phyloP scores from a whole-genome alignment of 2,113 vertebrate species.

The Chlamydotis undulata region DNA sequence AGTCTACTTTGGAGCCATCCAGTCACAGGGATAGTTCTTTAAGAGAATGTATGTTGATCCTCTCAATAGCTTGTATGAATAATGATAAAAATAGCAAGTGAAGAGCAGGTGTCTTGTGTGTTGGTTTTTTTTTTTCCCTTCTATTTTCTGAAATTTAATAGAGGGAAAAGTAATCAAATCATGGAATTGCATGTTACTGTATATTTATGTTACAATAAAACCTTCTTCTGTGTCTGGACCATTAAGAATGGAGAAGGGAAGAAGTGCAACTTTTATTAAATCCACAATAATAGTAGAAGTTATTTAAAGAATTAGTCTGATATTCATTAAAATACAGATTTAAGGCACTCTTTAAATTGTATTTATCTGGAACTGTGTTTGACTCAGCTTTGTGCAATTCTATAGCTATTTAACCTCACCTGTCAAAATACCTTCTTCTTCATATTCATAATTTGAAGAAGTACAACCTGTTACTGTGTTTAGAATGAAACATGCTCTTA shows the following conservation, averaged over 20 bases:
- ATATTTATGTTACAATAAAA: not conserved
- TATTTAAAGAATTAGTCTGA: not conserved
- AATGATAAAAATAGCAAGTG: not conserved
- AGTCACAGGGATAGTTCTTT: not conserved
- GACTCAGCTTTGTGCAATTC: not conserved
- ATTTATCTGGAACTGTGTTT: not conserved
- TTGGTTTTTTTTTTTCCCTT: not conserved
- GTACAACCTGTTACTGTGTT: not conserved
- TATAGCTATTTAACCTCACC: not conserved
- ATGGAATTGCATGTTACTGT: not conserved
- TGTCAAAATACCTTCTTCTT: not conserved
- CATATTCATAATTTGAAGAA: not conserved
- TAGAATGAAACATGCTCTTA: not conserved
- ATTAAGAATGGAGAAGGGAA: not conserved
- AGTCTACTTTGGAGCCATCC: not conserved
- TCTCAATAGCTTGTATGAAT: not conserved
- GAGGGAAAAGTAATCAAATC: not conserved
- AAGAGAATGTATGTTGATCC: not conserved
- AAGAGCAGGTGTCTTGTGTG: not conserved
- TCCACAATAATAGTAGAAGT: not conserved
- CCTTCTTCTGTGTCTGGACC: not conserved
- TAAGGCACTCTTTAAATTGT: not conserved
- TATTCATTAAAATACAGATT: not conserved
- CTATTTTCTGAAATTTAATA: not conserved
- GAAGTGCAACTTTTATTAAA: not conserved